A percentile compares a stretch with the other conserved stretches of the same genome.
These are phyloP conservation scores for Charanyca ferruginea DNA, from an alignment of 2,888 invertebrate species.

Conservation along the genomic window DNA sequence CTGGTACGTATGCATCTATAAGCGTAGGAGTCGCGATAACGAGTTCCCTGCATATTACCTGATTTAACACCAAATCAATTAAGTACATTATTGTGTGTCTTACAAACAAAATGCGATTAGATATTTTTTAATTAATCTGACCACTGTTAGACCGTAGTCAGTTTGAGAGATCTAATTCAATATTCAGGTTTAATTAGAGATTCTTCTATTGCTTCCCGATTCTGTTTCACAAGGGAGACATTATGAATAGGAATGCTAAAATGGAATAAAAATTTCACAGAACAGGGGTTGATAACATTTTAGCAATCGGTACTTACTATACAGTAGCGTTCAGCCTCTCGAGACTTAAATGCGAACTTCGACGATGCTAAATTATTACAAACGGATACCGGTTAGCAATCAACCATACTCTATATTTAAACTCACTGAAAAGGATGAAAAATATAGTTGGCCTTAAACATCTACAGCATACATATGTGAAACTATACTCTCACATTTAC, in stretches of 20 bases:
- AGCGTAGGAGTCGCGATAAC: too few relatives aligned
- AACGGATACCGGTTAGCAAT: constrained; percentile 17
- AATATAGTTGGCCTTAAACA: not conserved
- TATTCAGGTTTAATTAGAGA: constrained; percentile 36
- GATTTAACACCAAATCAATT: constrained; percentile 11
- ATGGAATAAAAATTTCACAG: constrained; percentile 28
- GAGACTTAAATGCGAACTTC: constrained; percentile 27
- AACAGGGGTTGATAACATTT: constrained; percentile 31
- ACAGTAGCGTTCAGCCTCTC: constrained; percentile 20
- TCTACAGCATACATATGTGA: not conserved
- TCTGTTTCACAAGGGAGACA: constrained; percentile 38
- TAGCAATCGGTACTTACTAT: constrained; percentile 4
- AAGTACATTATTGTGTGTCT: constrained; percentile 8
- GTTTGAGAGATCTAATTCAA: constrained; percentile 6
- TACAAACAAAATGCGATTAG: constrained; percentile 10
- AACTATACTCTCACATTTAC: constrained; percentile 17
- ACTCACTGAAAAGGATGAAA: constrained; percentile 17
- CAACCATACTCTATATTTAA: constrained; percentile 8
- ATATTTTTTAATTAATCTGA: constrained; percentile 21
- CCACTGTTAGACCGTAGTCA: not conserved
- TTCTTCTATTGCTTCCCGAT: constrained; percentile 26
- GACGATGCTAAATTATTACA: constrained; percentile 38
- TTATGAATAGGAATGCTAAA: constrained; percentile 38
- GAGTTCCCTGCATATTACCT: not conserved
- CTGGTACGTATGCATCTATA: not conserved